Evolutionary conservation across 2,113 vertebrate species (phyloP), one percentile per base, ranked within the genome.

Genomic region (Synchiropus splendidus): DNA sequence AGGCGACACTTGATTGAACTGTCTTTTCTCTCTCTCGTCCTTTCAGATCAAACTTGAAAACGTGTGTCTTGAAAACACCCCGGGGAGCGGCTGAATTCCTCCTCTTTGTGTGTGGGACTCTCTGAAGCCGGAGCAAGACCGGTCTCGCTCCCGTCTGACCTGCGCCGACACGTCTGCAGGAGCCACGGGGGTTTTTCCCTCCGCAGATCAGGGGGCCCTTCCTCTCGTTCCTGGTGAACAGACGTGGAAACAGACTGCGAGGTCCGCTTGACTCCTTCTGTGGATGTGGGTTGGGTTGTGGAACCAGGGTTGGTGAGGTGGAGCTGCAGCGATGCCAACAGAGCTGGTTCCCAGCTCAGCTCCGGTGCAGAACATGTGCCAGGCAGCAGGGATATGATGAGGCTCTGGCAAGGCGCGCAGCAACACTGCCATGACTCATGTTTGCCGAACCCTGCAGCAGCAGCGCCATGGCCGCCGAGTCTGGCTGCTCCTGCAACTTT

Each of bases 211-310:
- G 39, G 45, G 70, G 43, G 55, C 57, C n/a, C n/a, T n/a, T n/a
- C n/a, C n/a, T n/a, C n/a, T n/a, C n/a, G n/a, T n/a, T n/a, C n/a
- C n/a, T n/a, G n/a, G n/a, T n/a, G 60, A 74, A 68, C 66, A 64
- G 71, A 74, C 75, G 70, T 63, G 64, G 21, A 65, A 74, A 72
- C 42, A 51, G 54, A 83, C 74, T 78, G 48, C 80, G 66, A 47
- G 4, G 55, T 42, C 49, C 60, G 65, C 78, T 78, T 79, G 49
- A 78, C 59, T 39, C 55, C 44, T 27, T 42, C 64, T 74, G 78
- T 38, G 75, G 72, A 81, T 76, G 73, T 80, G 69, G 76, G 59
- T 70, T 75, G 67, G 50, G 59, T 32, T 36, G 41, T 52, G 54
- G 52, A 51, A 52, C 52, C n/a, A 63, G 17, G 17, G 36, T 18